These are phyloP conservation scores for Candoia aspera DNA, from an alignment of 2,113 vertebrate genomes.

Conservation along the genomic window DNA sequence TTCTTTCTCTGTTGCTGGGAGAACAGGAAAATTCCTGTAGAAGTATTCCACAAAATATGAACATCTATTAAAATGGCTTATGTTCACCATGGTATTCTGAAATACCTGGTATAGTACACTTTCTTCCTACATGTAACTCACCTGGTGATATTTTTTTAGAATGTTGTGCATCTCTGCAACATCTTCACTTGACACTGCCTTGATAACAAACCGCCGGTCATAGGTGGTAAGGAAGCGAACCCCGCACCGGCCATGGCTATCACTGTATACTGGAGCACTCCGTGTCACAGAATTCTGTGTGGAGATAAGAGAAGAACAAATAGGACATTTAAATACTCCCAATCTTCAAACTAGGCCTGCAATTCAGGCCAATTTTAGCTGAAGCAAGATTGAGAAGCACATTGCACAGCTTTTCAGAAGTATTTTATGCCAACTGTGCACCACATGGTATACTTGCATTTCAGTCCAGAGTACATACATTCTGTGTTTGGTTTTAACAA, in stretches of 20 bases:
- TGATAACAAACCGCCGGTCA: constrained; percentile 94
- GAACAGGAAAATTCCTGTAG: neutral
- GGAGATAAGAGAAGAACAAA: neutral
- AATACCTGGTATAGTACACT: neutral
- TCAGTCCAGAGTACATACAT: too few species aligned
- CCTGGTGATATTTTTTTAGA: constrained; percentile 98
- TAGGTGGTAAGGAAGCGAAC: constrained; percentile 94
- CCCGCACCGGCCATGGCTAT: constrained; percentile 92
- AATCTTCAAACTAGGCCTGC: neutral
- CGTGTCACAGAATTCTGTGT: constrained; percentile 91
- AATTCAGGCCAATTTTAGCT: neutral
- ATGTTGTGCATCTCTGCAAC: constrained; percentile 99
- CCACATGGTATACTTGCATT: too few species aligned
- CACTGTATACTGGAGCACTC: constrained; percentile 92
- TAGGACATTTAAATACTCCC: neutral
- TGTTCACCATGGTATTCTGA: neutral
- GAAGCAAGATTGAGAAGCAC: neutral
- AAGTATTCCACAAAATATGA: neutral
- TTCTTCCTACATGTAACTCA: constrained; percentile 67
- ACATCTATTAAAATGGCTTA: neutral
- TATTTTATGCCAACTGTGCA: neutral
- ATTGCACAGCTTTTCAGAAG: neutral
- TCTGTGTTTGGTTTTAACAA: too few species aligned
- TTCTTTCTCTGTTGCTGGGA: neutral
- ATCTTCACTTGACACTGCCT: constrained; percentile 95